phyloP scores from a whole-genome alignment of 2,888 invertebrate species.

The Halocaridina rubra region DNA sequence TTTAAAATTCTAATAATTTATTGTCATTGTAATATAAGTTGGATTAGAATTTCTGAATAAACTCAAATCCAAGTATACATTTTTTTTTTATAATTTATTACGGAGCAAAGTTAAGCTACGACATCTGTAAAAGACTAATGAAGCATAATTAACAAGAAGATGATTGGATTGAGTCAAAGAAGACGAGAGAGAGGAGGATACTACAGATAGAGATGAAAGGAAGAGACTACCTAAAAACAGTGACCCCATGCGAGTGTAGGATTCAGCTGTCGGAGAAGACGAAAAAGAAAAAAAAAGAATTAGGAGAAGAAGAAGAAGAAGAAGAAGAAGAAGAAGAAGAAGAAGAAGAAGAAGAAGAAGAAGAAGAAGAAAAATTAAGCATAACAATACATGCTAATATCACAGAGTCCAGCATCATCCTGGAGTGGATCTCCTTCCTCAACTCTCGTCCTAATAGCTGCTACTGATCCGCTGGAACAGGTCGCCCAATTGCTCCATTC shows the following conservation, averaged over 20 bases:
- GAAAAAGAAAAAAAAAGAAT: neutral
- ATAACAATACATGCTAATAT: conserved; percentile 37
- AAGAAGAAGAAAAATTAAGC: neutral
- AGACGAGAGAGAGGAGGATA: too few species aligned
- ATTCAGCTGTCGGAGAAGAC: neutral
- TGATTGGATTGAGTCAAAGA: too few species aligned
- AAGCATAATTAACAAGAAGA: too few species aligned
- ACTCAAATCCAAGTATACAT: too few species aligned
- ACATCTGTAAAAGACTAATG: too few species aligned
- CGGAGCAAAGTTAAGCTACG: too few species aligned
- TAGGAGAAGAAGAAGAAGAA: neutral
- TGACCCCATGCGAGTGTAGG: neutral
- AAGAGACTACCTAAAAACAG: neutral
- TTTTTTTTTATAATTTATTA: too few species aligned
- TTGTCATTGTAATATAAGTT: too few species aligned
- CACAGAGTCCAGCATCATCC: conserved; percentile 32
- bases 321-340: neutral
- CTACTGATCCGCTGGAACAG: conserved; percentile 2
- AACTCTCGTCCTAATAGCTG: conserved; percentile 6
- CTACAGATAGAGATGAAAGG: too few species aligned
- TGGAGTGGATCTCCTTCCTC: neutral
- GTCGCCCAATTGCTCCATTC: conserved; percentile 25
- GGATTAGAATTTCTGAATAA: too few species aligned
- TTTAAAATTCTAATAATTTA: too few species aligned
- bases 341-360: neutral